phyloP scores from a whole-genome alignment of 2,113 vertebrate species.

The Loxodonta africana region DNA sequence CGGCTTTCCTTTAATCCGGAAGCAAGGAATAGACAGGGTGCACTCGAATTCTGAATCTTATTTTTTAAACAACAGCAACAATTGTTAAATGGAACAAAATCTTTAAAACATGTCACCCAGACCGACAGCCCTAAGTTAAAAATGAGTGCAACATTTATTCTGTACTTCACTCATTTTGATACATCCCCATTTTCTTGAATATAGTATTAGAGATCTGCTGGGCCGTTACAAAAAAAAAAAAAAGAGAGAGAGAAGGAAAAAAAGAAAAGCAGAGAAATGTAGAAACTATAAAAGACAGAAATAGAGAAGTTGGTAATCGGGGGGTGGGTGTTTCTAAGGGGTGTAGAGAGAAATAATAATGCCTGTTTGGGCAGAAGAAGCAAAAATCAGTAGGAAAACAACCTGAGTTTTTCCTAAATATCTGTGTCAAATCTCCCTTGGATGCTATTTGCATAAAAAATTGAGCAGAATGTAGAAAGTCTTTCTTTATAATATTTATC shows the following conservation, averaged over 20 bases:
- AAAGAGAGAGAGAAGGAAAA: too few species aligned
- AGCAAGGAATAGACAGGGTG: slow-evolving; percentile 48
- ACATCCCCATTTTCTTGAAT: slow-evolving; percentile 2
- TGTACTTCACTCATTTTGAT: slow-evolving; percentile 1
- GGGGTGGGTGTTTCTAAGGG: neutral
- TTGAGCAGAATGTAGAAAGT: slow-evolving; percentile 35
- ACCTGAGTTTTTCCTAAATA: slow-evolving; percentile 45
- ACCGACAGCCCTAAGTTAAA: slow-evolving; percentile 2
- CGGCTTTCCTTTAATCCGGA: slow-evolving; percentile 60
- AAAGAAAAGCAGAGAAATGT: neutral
- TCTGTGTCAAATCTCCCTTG: neutral
- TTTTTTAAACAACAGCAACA: slow-evolving; percentile 57
- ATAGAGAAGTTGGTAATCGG: neutral
- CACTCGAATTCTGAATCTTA: slow-evolving; percentile 35
- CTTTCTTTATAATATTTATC: neutral
- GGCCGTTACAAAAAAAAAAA: neutral
- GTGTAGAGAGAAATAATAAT: neutral
- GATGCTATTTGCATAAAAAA: slow-evolving; percentile 29
- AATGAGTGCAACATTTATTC: neutral
- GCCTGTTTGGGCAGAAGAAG: neutral
- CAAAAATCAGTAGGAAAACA: slow-evolving; percentile 40
- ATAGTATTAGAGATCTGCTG: neutral
- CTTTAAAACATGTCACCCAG: slow-evolving; percentile 31
- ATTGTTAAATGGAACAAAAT: slow-evolving; percentile 25
- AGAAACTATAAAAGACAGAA: neutral